A percentile compares a stretch with the other conserved stretches of the same genome.
These are phyloP conservation scores for Tricholaema leucomelas DNA, from an alignment of 2,113 vertebrate species.

Conservation along the genomic window DNA sequence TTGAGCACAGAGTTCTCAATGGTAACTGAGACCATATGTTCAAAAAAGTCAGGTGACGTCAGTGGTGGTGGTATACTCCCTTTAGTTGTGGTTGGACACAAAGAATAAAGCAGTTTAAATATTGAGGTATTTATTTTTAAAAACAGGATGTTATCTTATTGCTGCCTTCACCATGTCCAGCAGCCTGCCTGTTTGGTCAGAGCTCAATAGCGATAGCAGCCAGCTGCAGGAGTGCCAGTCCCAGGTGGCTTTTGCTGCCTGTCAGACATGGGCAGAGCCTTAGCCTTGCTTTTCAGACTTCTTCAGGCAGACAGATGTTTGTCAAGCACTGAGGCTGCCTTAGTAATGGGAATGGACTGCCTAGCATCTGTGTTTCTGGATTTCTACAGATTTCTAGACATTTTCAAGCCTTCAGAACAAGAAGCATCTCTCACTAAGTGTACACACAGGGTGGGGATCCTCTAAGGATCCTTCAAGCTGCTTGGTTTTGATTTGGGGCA, in stretches of 20 bases:
- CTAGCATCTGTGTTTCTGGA: not conserved
- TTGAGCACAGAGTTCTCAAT: not conserved
- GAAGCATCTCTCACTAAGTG: not conserved
- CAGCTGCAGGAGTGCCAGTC: not conserved
- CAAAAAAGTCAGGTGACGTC: not conserved
- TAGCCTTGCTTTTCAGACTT: not conserved
- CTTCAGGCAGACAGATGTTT: not conserved
- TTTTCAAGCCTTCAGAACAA: not conserved
- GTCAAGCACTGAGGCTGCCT: not conserved
- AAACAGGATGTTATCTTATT: not conserved
- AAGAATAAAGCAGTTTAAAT: not conserved
- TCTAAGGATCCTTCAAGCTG: not conserved
- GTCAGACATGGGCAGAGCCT: not conserved
- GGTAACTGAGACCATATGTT: not conserved
- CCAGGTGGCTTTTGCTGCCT: not conserved
- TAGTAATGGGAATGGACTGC: not conserved
- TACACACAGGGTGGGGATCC: not conserved
- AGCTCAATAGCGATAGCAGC: not conserved
- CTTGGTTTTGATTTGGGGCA: too few species aligned
- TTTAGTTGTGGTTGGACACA: not conserved
- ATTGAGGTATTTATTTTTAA: not conserved
- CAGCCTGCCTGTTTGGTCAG: not conserved
- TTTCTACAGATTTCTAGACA: not conserved
- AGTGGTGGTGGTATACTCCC: not conserved
- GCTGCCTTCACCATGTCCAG: not conserved